Base-by-base conservation (phyloP, 1,140 invertebrate genomes). In the Zaprionus davidi region DNA sequence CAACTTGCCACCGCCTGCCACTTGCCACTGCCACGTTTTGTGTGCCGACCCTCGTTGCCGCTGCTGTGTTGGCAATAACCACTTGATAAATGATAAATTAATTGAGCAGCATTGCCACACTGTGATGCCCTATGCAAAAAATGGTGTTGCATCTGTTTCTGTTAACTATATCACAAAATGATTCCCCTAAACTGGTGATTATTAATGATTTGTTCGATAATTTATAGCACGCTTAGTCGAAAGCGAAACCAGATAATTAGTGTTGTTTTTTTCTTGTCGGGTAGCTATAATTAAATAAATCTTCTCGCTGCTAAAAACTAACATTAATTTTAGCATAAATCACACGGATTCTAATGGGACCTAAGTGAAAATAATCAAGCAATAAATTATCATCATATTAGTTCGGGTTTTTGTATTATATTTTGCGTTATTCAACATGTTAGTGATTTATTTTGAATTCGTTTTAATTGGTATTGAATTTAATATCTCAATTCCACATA, bases 51-150 rank as follows among this genome's bases (percentile, higher is more conserved):
- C 46, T 24, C 20, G 20, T 20, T 3, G 15, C 5, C 68, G 46
- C 31, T 58, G 58, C 64, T 68, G 76, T 76, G 82, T 65, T 72
- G 70, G 81, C 81, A 77, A 69, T 80, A 83, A 79, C 80, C 80
- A 80, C 77, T 87, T 87, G 84, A 87, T 88, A 87, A 87, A 87
- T 84, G 84, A 83, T 88, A 83, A 88, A 87, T 88, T 88, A 88
- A 87, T 87, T 88, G 84, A 83, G 74, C 71, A 71, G 44, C 44
- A 80, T 87, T 87, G 81, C 83, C 84, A 80, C 49, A 65, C 64
- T 64, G 57, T 22, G 20, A 67, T 70, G 71, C 68, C 68, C 75
- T 70, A 78, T 78, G 63, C 74, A 49, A 57, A 70, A 38, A 15
- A 38, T 2, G 36, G n/a, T 1, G 41, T 17, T 64, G 56, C 24